These are phyloP conservation scores for Coptodon bakossiorum DNA, from an alignment of 2,113 vertebrate species.

Conservation along the genomic window DNA sequence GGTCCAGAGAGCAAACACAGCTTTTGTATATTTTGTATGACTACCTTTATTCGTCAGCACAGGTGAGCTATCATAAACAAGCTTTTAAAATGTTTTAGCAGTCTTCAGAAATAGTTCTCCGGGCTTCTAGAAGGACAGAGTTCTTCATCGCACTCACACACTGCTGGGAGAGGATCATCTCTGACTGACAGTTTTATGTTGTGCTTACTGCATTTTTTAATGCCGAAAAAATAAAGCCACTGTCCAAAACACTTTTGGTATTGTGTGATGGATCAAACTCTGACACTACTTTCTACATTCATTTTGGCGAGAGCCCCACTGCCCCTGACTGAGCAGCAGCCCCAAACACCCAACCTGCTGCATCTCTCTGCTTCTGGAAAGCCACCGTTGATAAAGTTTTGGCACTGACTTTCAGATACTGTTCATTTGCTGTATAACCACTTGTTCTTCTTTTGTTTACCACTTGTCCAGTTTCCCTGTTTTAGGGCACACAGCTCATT, in stretches of 20 bases:
- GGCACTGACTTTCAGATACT: background rate
- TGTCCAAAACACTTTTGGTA: rapidly evolving
- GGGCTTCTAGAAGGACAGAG: background rate
- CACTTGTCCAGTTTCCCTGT: background rate
- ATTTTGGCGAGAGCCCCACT: background rate
- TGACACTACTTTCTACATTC: background rate
- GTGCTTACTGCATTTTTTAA: background rate
- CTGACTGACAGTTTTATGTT: background rate
- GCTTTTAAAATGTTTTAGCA: background rate
- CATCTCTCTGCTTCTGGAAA: background rate
- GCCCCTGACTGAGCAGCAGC: background rate
- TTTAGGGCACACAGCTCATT: background rate
- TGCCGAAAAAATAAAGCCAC: background rate
- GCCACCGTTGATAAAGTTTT: rapidly evolving
- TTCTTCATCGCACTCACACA: rapidly evolving
- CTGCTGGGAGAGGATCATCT: background rate
- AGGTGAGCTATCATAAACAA: background rate
- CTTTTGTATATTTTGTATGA: background rate
- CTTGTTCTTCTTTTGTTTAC: background rate
- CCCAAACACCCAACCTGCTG: background rate
- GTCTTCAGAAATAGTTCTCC: background rate
- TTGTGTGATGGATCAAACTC: background rate
- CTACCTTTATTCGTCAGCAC: rapidly evolving
- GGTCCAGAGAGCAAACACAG: background rate
- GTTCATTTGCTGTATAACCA: rapidly evolving